phyloP scores from a whole-genome alignment of 2,797 vertebrate genomes.

The Picus viridis region DNA sequence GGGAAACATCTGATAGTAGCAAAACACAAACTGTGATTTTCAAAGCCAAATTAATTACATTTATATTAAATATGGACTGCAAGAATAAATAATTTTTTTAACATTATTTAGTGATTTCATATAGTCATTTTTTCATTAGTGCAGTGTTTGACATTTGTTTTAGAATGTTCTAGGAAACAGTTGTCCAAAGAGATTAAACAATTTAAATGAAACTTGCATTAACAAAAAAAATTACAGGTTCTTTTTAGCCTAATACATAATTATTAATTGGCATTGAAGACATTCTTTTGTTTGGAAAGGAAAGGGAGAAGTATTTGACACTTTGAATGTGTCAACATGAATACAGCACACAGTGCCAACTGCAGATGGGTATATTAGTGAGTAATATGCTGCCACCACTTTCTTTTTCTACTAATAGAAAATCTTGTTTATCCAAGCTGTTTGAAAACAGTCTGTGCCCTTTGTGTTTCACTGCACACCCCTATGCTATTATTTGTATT shows the following conservation, averaged over 20 bases:
- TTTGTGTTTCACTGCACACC: slow-evolving; percentile 2
- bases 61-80: not conserved
- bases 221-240: slow-evolving; percentile 42
- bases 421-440: not conserved
- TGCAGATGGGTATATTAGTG: not conserved
- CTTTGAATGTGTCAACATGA: not conserved
- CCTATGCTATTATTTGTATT: not conserved
- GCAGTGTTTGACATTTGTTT: slow-evolving; percentile 44
- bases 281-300: not conserved
- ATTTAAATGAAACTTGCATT: slow-evolving; percentile 41
- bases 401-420: not conserved
- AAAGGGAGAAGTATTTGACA: slow-evolving; percentile 1
- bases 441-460: not conserved
- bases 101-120: slow-evolving; percentile 12
- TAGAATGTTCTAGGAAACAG: slow-evolving; percentile 32
- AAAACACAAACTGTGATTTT: not conserved
- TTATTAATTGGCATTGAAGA: not conserved
- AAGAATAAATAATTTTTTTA: slow-evolving; percentile 14
- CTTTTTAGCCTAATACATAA: slow-evolving; percentile 14
- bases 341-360: not conserved
- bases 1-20: not conserved
- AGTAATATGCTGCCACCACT: not conserved
- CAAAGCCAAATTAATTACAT: not conserved
- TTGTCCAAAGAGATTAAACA: slow-evolving; percentile 24
- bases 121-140: slow-evolving; percentile 34